These are phyloP conservation scores for Tangara arthus DNA, from an alignment of 2,797 vertebrate genomes.

Conservation along the genomic window DNA sequence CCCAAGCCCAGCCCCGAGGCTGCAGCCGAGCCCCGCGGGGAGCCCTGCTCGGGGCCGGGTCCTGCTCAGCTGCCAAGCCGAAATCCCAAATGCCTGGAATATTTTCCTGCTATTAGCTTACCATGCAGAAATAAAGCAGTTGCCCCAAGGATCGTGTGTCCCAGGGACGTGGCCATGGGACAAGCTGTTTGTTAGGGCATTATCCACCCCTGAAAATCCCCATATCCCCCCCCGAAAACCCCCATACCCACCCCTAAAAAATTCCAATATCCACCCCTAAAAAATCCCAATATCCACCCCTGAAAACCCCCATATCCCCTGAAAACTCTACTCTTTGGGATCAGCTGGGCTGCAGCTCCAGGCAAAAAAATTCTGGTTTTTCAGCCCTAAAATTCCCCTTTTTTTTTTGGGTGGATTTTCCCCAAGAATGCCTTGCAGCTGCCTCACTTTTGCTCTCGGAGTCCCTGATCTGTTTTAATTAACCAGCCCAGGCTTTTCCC, in stretches of 20 bases:
- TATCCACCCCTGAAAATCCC: neutral
- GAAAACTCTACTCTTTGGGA: neutral
- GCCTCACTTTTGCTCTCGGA: neutral
- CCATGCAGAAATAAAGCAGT: neutral
- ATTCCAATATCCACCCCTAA: too few relatives aligned
- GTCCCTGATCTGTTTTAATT: neutral
- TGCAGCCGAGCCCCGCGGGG: too few relatives aligned
- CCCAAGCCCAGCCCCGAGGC: too few relatives aligned
- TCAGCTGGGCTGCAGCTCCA: neutral
- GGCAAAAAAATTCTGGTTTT: rapidly evolving
- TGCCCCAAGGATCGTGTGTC: neutral
- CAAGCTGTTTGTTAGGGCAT: neutral
- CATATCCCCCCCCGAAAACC: too few relatives aligned
- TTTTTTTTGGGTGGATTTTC: neutral
- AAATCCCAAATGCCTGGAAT: constrained; percentile 15
- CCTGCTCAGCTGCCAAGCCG: neutral
- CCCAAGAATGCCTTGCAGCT: rapidly evolving
- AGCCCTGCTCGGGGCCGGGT: neutral
- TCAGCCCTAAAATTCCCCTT: neutral
- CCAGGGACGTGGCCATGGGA: neutral
- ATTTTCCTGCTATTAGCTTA: constrained; percentile 7
- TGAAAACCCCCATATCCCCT: neutral
- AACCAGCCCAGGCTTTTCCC: neutral
- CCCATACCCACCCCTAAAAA: too few relatives aligned
- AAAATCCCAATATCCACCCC: too few relatives aligned